Evolutionary conservation across 2,797 vertebrate species (phyloP).

Genomic region (Danio choprae): DNA sequence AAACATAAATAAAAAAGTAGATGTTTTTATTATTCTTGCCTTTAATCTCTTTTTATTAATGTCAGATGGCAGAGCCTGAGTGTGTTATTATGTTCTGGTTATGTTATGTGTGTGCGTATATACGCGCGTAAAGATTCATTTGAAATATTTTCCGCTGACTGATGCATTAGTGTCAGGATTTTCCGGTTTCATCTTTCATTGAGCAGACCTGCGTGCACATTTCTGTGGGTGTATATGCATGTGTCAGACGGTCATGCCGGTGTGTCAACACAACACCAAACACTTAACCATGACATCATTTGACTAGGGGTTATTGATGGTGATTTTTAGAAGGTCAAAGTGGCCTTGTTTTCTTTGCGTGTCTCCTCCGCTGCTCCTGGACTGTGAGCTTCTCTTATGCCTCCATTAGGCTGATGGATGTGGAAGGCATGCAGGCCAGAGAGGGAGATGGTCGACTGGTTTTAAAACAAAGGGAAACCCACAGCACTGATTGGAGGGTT

Average conservation of each 20-base stretch:
- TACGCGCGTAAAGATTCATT: constrained; percentile 62
- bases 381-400: constrained; percentile 67
- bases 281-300: constrained; percentile 87
- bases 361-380: constrained; percentile 62
- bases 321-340: constrained; percentile 75
- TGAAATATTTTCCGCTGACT: constrained; percentile 74
- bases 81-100: neutral
- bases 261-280: constrained; percentile 84
- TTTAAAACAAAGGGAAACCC: constrained; percentile 74
- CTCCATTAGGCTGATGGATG: constrained; percentile 79
- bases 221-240: constrained; percentile 18
- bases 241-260: constrained; percentile 64
- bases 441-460: constrained; percentile 66
- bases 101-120: constrained; percentile 4
- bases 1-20: too few species aligned
- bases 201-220: constrained; percentile 52
- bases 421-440: constrained; percentile 45
- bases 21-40: constrained; percentile 54
- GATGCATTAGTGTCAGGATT: constrained; percentile 78
- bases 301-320: constrained; percentile 78
- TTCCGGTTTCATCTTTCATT: constrained; percentile 73
- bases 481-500: constrained; percentile 72
- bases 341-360: constrained; percentile 64
- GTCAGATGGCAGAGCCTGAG: constrained; percentile 64
- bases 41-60: constrained; percentile 75